Conservation (phyloP, 2,797 vertebrate genomes). For the Chaenodraco wilsoni region DNA sequence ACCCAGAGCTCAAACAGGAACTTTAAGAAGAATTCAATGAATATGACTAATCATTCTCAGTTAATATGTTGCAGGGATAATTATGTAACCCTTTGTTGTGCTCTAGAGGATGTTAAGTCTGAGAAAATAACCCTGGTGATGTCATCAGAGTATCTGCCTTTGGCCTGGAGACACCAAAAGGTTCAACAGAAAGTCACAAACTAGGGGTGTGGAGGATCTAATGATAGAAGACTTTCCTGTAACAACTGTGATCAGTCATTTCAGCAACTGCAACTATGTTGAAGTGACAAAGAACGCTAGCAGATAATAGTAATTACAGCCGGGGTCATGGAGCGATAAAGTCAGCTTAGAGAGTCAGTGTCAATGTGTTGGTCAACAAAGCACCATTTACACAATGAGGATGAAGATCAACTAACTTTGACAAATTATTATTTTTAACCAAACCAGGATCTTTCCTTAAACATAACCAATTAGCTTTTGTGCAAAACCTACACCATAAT, state of each 20-base stretch:
- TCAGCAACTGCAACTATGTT: background rate
- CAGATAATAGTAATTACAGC: slow-evolving; percentile 27
- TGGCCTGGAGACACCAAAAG: background rate
- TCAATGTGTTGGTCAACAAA: background rate
- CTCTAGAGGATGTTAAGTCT: background rate
- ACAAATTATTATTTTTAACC: background rate
- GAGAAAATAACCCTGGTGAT: background rate
- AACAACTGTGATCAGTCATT: background rate
- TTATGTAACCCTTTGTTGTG: too few species aligned
- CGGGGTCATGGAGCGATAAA: background rate
- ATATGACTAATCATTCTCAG: background rate
- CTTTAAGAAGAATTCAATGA: background rate
- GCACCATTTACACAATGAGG: background rate
- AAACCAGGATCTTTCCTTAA: background rate
- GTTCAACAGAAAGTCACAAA: background rate
- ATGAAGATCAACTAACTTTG: background rate
- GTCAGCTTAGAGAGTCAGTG: too few species aligned
- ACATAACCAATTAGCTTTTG: background rate
- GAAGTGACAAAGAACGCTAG: slow-evolving; percentile 37
- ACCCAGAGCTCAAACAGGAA: background rate
- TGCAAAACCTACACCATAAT: background rate
- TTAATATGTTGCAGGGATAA: background rate
- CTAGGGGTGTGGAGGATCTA: background rate
- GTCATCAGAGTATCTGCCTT: background rate
- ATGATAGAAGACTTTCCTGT: slow-evolving; percentile 2